A percentile compares a stretch with the other conserved stretches of the same genome.
Evolutionary conservation across 2,113 vertebrate species (phyloP).

Genomic region (Chrysemys picta): DNA sequence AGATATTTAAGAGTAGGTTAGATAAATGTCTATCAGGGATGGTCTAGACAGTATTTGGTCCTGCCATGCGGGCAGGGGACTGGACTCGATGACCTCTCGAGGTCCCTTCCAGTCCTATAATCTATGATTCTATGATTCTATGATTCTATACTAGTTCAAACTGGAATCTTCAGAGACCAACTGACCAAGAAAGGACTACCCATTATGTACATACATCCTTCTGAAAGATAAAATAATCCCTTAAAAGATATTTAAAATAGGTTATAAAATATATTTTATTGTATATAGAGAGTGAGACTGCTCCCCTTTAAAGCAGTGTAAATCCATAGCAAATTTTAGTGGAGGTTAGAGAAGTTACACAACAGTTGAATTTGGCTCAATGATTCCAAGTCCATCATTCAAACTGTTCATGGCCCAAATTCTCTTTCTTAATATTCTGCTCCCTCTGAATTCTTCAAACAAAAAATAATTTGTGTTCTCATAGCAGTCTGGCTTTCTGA

Average conservation of each 20-base stretch:
- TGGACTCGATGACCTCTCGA: no score
- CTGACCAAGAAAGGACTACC: not conserved
- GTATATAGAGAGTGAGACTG: not conserved
- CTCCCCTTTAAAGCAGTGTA: not conserved
- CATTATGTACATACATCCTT: not conserved
- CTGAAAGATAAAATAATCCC: not conserved
- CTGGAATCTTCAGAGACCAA: not conserved
- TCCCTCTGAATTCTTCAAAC: not conserved
- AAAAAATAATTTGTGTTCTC: not conserved
- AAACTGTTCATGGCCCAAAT: not conserved
- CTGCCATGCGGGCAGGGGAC: no score
- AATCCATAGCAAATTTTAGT: not conserved
- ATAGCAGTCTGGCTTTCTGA: not conserved
- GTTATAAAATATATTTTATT: not conserved
- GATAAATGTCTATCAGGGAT: no score
- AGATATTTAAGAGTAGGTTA: no score
- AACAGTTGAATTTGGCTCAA: not conserved
- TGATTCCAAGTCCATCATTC: not conserved
- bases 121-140: no score
- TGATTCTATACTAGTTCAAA: not conserved
- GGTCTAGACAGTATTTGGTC: no score
- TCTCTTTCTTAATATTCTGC: not conserved
- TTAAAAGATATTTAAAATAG: not conserved
- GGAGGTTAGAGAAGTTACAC: not conserved
- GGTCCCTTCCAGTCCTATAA: no score